phyloP scores from a whole-genome alignment of 2,888 invertebrate species.

The Choreutis nemorana region DNA sequence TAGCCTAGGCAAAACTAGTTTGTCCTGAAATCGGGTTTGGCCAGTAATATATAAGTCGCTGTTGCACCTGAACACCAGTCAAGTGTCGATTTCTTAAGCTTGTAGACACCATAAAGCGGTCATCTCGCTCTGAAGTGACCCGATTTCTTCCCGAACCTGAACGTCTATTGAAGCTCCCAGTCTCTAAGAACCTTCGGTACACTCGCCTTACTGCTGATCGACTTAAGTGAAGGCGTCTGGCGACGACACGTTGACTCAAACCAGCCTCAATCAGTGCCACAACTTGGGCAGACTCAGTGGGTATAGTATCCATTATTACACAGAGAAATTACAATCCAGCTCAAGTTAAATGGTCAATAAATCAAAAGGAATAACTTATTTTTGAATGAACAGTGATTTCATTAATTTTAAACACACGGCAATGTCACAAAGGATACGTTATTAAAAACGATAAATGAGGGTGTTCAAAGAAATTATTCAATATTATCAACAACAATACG shows the following conservation, averaged over 20 bases:
- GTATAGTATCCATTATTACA: background rate
- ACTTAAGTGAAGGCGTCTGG: background rate
- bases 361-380: no score
- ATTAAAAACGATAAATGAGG: no score
- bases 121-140: no score
- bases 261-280: background rate
- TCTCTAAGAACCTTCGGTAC: slow-evolving; percentile 1
- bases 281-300: background rate
- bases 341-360: no score
- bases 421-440: no score
- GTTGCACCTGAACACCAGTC: slow-evolving; percentile 1
- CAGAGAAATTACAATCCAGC: no score
- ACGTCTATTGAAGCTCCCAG: no score
- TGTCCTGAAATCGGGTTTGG: background rate
- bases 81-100: slow-evolving; percentile 1
- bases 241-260: background rate
- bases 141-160: no score
- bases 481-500: slow-evolving; percentile 1
- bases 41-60: background rate
- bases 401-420: no score
- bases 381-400: no score
- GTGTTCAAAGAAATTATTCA: no score
- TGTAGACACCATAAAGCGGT: background rate
- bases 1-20: no score
- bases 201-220: background rate